Evolutionary conservation across 2,113 vertebrate species (phyloP), one percentile per base, ranked within the genome.

Genomic region (Festucalex cinctus): DNA sequence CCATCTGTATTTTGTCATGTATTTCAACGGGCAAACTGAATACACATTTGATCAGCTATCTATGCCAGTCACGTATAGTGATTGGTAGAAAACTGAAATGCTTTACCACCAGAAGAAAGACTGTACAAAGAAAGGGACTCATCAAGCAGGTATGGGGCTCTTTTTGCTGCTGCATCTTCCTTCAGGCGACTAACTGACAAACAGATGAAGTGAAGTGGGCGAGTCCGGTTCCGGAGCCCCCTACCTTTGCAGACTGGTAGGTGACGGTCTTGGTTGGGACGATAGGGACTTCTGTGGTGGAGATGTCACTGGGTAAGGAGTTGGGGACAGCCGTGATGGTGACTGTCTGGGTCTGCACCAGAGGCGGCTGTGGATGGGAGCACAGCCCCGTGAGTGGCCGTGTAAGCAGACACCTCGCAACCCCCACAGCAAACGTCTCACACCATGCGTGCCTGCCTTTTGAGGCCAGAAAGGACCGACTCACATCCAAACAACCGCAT

Each of bases 321-420:
- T 81, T 89, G 87, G 94, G 91, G 59, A 87, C 88, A 1, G 96
- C 94, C 6, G 94, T 93, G 91, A 98, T 94, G 85, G 95, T 97
- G 88, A 98, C 93, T 0, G 93, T 96, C 83, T 96, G 95, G 12
- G 95, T 98, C 93, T 96, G 94, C 90, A 97, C 95, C 80, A 98
- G 91, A 0, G 96, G 96, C 37, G 95, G 96, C 96, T 98, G 85
- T 86, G 71, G 84, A 87, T 81, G 90, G 85, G 81, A 89, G 86
- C 76, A 89, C 63, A 87, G 81, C 76, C 78, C 85, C 75, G 66
- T 86, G 75, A 84, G 80, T 71, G 73, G 75, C 85, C 81, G 70
- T 87, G 79, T 67, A 76, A 78, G 66, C 77, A 67, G 65, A 77
- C 81, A 83, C 61, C 61, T 73, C 16, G 7, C 35, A 77, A 48